Conservation (phyloP, 2,888 invertebrate genomes). For the Acanthococcus lagerstroemiae region DNA sequence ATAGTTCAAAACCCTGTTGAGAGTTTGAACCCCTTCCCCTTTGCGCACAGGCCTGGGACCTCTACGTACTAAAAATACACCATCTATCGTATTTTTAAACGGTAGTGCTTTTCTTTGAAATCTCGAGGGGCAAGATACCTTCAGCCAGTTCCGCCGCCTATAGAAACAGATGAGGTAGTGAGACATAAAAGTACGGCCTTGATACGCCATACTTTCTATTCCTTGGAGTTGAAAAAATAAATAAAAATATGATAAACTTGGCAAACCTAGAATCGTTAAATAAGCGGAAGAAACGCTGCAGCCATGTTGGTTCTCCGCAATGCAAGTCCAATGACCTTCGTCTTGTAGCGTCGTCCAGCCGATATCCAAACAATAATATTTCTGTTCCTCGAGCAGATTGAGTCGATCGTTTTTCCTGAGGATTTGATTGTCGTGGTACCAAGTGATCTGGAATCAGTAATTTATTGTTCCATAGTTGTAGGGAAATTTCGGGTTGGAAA, state of each 20-base stretch:
- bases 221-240: too few relatives aligned
- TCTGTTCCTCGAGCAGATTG: conserved; percentile 68
- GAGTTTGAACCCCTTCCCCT: too few relatives aligned
- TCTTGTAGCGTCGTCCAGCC: conserved; percentile 72
- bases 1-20: too few relatives aligned
- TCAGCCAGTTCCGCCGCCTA: too few relatives aligned
- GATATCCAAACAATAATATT: conserved; percentile 74
- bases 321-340: conserved; percentile 75
- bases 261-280: conserved; percentile 15
- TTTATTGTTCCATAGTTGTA: too few relatives aligned
- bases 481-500: too few relatives aligned
- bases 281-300: conserved; percentile 21
- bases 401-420: conserved; percentile 65
- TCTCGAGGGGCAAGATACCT: too few relatives aligned
- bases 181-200: background rate
- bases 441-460: conserved; percentile 68
- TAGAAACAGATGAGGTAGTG: too few relatives aligned
- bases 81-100: too few relatives aligned
- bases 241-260: background rate
- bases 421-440: conserved; percentile 73
- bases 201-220: background rate
- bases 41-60: too few relatives aligned
- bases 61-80: too few relatives aligned
- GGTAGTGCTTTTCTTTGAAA: too few relatives aligned
- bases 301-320: conserved; percentile 66